Base-by-base conservation (phyloP, 2,888 invertebrate species). In the Folsomia manolachei region DNA sequence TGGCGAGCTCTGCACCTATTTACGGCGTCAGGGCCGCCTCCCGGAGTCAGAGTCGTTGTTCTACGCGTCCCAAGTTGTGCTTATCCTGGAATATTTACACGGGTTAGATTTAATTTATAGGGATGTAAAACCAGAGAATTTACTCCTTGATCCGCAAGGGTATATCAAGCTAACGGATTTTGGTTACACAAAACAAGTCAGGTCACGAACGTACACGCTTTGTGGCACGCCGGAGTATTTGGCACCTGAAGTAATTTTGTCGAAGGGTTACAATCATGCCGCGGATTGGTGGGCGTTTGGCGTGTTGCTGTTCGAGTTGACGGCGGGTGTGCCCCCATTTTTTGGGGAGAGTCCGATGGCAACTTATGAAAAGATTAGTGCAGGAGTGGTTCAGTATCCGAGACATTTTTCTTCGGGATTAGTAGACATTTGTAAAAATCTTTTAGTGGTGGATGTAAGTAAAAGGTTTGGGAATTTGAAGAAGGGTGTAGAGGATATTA, bases 331-430 rank as follows among this genome's bases (percentile, higher is more conserved):
- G 86, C 98, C 99, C 78, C 99, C 99, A 1, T 99, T 99, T 88
- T 99, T 98, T 84, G 99, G 99, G 80, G 99, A 99, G 85, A 98
- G 99, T 84, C 99, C 99, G 26, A 99, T 99, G 81, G 98, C 99
- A 86, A 99, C 99, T 83, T 99, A 99, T 85, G 99, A 99, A 86
- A 99, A 99, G 87, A 99, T 99, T 82, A 99, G 99, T 11, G 95
- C 95, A 66, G 99, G 99, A 81, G 99, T 97, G 87, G 96, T 88
- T 72, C 92, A 98, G 79, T 99, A 97, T 86, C 99, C 99, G 14
- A 95, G 97, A 72, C 99, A 99, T 86, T 99, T 99, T 84, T 97
- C 96, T 71, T 94, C 95, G 63, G 99, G 99, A 84, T 87, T 99
- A 82, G 99, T 98, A 84, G 99, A 99, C 85, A 89, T 99, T 81